Percentiles rank a stretch among this genome's conserved stretches.
Conservation (phyloP, 2,888 invertebrate species). For the Ormyrus pomaceus region DNA sequence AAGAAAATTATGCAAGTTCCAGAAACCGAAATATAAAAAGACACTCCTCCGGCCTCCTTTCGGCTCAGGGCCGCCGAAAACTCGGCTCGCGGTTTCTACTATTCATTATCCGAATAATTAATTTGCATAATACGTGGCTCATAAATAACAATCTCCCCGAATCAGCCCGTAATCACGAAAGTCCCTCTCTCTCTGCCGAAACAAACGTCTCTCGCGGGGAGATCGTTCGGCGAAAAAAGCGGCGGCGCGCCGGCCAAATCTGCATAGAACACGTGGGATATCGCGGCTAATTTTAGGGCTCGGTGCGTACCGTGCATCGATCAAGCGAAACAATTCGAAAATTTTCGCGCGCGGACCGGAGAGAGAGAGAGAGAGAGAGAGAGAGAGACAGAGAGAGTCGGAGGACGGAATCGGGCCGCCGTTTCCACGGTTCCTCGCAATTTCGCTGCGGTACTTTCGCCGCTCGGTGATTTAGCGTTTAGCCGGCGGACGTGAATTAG, state of each 20-base stretch:
- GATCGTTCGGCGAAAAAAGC: neutral
- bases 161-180: conserved; percentile 34
- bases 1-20: conserved; percentile 26
- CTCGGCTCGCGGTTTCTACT: conserved; percentile 24
- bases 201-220: neutral
- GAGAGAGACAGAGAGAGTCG: neutral
- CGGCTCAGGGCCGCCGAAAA: neutral
- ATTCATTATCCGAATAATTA: conserved; percentile 57
- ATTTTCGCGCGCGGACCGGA: conserved; percentile 26
- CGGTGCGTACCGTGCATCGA: conserved; percentile 38
- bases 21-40: conserved; percentile 21
- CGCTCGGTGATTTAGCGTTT: conserved; percentile 55
- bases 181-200: neutral
- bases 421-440: conserved; percentile 39
- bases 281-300: conserved; percentile 28
- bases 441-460: conserved; percentile 54
- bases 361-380: neutral
- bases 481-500: conserved; percentile 55
- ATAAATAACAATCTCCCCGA: conserved; percentile 53
- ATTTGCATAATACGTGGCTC: conserved; percentile 56
- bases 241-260: conserved; percentile 28
- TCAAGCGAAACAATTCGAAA: conserved; percentile 54
- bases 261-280: conserved; percentile 25
- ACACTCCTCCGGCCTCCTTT: conserved; percentile 2
- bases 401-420: conserved; percentile 46